Conservation (phyloP, 2,888 invertebrate species). For the Busseola fusca region DNA sequence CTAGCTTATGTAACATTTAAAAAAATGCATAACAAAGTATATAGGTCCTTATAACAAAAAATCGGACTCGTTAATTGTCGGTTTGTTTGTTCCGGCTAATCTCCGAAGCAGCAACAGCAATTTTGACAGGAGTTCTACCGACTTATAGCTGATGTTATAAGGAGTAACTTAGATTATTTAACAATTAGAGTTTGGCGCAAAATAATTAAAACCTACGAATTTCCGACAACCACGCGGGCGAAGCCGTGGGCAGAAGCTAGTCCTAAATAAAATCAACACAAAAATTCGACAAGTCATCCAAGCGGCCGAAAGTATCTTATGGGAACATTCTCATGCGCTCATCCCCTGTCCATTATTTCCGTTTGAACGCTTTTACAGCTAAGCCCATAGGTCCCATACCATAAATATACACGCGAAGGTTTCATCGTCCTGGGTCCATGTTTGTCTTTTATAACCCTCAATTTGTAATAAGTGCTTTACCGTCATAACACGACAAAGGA, state of each 20-base stretch:
- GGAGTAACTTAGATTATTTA: too few relatives aligned
- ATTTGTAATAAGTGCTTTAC: conserved; percentile 24
- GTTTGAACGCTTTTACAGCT: conserved; percentile 27
- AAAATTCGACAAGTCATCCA: conserved; percentile 4
- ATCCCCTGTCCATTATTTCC: conserved; percentile 33
- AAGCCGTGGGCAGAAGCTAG: not conserved
- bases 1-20: too few relatives aligned
- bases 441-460: conserved; percentile 37
- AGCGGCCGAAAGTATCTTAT: conserved; percentile 19
- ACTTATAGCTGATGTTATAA: too few relatives aligned
- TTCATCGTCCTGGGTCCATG: conserved; percentile 37
- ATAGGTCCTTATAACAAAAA: too few relatives aligned
- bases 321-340: conserved; percentile 28
- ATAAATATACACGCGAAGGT: conserved; percentile 37
- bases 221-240: not conserved
- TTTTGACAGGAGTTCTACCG: too few relatives aligned
- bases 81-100: too few relatives aligned
- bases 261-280: conserved; percentile 7
- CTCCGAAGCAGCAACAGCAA: too few relatives aligned
- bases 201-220: not conserved
- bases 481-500: conserved; percentile 19
- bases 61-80: too few relatives aligned
- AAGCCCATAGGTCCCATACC: conserved; percentile 20
- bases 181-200: not conserved
- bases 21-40: not conserved